A percentile compares a stretch with the other conserved stretches of the same genome.
Evolutionary conservation across 2,888 invertebrate species (phyloP).

Genomic region (Polietes domitor): DNA sequence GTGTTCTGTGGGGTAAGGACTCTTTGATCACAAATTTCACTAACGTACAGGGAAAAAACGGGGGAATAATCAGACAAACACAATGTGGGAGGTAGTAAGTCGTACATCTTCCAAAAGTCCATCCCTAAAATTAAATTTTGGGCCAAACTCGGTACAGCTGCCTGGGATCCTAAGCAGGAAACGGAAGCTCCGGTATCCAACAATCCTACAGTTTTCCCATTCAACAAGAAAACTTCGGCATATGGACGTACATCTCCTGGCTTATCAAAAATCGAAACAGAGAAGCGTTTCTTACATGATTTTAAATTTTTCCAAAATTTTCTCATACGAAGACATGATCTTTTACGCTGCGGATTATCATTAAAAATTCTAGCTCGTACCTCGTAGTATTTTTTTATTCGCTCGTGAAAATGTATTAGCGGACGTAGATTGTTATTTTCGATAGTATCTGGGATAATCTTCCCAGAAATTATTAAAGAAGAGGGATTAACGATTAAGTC

Average conservation of each 20-base stretch:
- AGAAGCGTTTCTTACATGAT: constrained; percentile 1
- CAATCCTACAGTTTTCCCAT: constrained; percentile 26
- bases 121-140: constrained; percentile 36
- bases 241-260: constrained; percentile 53
- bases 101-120: constrained; percentile 50
- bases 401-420: constrained; percentile 34
- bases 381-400: constrained; percentile 29
- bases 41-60: background rate
- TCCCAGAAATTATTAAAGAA: too few relatives aligned
- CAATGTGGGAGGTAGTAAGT: constrained; percentile 1
- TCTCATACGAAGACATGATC: background rate
- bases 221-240: constrained; percentile 41
- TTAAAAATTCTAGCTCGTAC: constrained; percentile 38
- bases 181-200: constrained; percentile 52
- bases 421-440: background rate
- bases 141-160: constrained; percentile 34
- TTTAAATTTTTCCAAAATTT: constrained; percentile 39
- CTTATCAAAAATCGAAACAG: background rate
- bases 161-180: constrained; percentile 8
- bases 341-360: background rate
- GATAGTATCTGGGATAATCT: too few relatives aligned
- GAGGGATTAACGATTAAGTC: too few relatives aligned
- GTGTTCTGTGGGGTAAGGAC: background rate
- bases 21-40: background rate
- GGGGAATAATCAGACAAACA: background rate